Conservation (phyloP, 2,113 vertebrate species). For the Indicator maculatus region DNA sequence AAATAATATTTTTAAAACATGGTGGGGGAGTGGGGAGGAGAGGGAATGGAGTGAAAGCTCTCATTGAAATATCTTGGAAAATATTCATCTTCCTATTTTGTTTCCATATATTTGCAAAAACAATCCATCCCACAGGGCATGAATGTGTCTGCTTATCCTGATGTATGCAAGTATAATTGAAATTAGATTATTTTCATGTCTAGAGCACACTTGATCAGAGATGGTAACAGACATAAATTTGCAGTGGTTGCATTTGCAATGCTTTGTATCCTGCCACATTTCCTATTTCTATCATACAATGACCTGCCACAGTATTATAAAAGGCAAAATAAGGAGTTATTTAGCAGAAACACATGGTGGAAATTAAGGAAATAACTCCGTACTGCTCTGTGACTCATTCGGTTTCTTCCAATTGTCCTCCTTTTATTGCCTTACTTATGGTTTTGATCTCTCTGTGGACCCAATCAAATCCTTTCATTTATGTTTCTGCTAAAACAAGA, state of each 20-base stretch:
- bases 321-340: constrained; percentile 40
- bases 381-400: neutral
- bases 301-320: neutral
- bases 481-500: neutral
- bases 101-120: neutral
- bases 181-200: constrained; percentile 2
- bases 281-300: neutral
- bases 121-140: neutral
- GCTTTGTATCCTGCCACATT: neutral
- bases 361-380: constrained; percentile 29
- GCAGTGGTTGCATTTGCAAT: neutral
- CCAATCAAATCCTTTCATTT: constrained; percentile 1
- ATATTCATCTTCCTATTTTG: neutral
- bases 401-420: constrained; percentile 11
- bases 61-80: neutral
- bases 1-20: neutral
- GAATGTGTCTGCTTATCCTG: neutral
- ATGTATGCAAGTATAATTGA: neutral
- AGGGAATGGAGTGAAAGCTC: neutral
- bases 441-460: constrained; percentile 22
- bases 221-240: neutral
- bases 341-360: constrained; percentile 26
- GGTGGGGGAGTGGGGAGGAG: neutral
- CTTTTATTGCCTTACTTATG: neutral
- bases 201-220: neutral